phyloP scores from a whole-genome alignment of 2,113 vertebrate species.

The Trochalopteron elliotii region DNA sequence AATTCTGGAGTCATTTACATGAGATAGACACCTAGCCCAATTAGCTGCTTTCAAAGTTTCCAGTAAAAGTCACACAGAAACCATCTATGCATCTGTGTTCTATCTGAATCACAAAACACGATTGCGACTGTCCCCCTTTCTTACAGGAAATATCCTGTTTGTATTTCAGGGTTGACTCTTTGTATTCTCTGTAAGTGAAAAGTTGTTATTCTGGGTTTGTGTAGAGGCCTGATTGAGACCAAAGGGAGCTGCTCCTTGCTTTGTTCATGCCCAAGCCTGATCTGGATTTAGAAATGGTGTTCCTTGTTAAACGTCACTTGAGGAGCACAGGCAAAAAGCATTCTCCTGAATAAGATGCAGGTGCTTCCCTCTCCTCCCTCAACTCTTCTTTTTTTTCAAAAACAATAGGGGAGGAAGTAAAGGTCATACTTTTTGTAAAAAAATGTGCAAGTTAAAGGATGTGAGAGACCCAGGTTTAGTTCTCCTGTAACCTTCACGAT shows the following conservation, averaged over 20 bases:
- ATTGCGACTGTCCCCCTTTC: not conserved
- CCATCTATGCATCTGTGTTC: not conserved
- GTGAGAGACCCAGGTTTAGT: not conserved
- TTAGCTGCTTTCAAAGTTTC: not conserved
- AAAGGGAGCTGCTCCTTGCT: not conserved
- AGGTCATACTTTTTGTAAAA: not conserved
- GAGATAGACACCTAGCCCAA: not conserved
- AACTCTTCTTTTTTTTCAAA: not conserved
- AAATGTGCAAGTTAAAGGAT: not conserved
- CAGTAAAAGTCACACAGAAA: not conserved
- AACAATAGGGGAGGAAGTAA: not conserved
- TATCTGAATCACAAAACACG: not conserved
- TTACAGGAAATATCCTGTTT: not conserved
- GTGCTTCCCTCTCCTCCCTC: not conserved
- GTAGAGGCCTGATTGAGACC: not conserved
- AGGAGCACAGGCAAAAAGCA: not conserved
- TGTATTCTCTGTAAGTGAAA: not conserved
- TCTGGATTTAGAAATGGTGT: not conserved
- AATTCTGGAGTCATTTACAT: not conserved
- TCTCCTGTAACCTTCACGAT: not conserved
- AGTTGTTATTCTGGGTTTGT: not conserved
- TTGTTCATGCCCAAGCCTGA: not conserved
- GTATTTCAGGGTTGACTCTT: not conserved
- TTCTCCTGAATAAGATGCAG: not conserved
- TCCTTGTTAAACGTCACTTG: not conserved